Conservation (phyloP, 1,140 invertebrate species). For the Zophobas atratus region DNA sequence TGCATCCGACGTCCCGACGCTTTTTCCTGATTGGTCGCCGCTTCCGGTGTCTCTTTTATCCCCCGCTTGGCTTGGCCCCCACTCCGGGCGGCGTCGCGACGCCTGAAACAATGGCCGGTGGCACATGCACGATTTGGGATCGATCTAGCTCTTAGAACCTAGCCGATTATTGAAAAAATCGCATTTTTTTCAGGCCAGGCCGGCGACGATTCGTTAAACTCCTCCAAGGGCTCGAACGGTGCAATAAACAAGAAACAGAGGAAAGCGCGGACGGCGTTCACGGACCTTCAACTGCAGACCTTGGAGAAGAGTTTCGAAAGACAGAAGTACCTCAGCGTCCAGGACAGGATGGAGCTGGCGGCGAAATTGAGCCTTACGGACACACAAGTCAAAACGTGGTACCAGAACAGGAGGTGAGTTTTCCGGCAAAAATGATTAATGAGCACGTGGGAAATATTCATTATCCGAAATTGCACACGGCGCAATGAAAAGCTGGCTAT, state of each 20-base stretch:
- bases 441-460: not conserved
- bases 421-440: slow-evolving; percentile 13
- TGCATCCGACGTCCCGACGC: slow-evolving; percentile 29
- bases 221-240: slow-evolving; percentile 68
- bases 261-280: slow-evolving; percentile 98
- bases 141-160: slow-evolving; percentile 41
- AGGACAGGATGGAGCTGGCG: slow-evolving; percentile 98
- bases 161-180: too few species aligned
- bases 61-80: slow-evolving; percentile 43
- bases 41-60: slow-evolving; percentile 57
- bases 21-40: slow-evolving; percentile 57
- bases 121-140: slow-evolving; percentile 8
- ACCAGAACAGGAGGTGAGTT: slow-evolving; percentile 96
- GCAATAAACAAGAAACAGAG: slow-evolving; percentile 93
- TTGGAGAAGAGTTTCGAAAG: slow-evolving; percentile 98
- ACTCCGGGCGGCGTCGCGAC: slow-evolving; percentile 52
- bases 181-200: slow-evolving; percentile 66
- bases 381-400: slow-evolving; percentile 99
- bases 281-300: slow-evolving; percentile 97
- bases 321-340: slow-evolving; percentile 98
- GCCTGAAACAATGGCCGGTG: slow-evolving; percentile 60
- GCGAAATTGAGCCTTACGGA: slow-evolving; percentile 96
- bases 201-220: slow-evolving; percentile 66
- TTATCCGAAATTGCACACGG: slow-evolving; percentile 20
- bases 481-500: slow-evolving; percentile 28